phyloP scores from a whole-genome alignment of 2,113 vertebrate species.

The Orthonyx spaldingii region DNA sequence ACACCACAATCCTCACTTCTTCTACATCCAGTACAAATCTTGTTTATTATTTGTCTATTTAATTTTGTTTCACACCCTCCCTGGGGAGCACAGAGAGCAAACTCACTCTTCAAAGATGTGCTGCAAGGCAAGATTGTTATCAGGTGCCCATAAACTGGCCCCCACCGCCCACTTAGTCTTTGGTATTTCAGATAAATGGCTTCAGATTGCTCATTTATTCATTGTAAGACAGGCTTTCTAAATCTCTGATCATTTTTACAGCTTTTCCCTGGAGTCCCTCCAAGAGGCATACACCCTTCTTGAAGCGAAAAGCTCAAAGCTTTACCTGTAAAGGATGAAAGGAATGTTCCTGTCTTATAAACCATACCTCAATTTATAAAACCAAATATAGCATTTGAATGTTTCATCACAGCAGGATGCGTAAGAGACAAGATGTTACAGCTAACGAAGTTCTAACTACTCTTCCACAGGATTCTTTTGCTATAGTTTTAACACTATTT shows the following conservation, averaged over 20 bases:
- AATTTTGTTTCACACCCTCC: not conserved
- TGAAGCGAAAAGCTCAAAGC: constrained; percentile 23
- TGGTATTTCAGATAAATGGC: not conserved
- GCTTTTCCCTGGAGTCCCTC: not conserved
- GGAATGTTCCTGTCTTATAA: not conserved
- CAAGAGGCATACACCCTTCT: not conserved
- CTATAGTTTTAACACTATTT: not conserved
- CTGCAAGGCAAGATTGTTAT: not conserved
- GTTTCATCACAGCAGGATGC: not conserved
- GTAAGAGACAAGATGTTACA: not conserved
- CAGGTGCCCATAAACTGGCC: not conserved
- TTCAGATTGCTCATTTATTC: constrained; percentile 2
- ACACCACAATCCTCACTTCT: not conserved
- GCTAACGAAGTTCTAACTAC: not conserved
- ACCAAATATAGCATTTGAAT: not conserved
- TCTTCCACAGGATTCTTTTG: not conserved
- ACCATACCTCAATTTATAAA: not conserved
- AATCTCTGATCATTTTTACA: not conserved
- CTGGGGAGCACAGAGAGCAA: not conserved
- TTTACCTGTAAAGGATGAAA: constrained; percentile 23
- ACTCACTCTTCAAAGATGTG: not conserved
- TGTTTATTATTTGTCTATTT: not conserved
- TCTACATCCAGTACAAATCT: not conserved
- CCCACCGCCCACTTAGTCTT: not conserved
- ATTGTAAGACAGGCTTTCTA: not conserved